phyloP scores from a whole-genome alignment of 2,888 invertebrate genomes.

The Drosophila vallismaia region DNA sequence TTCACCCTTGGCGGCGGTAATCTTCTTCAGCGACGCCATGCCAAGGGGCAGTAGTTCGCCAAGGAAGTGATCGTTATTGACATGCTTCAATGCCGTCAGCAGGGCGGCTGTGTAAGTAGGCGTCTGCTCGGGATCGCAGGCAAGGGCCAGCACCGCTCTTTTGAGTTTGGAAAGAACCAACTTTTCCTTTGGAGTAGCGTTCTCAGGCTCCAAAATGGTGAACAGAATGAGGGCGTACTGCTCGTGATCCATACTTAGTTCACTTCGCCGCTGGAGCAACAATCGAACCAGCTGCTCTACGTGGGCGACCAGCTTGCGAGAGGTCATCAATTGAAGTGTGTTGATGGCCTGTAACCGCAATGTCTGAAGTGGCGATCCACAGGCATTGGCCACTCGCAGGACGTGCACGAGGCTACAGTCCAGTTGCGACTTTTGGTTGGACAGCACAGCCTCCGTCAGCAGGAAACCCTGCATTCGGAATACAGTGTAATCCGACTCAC shows the following conservation, averaged over 20 bases:
- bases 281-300: constrained; percentile 83
- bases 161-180: constrained; percentile 74
- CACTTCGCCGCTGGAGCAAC: constrained; percentile 84
- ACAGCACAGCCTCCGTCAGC: constrained; percentile 70
- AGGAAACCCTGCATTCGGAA: constrained; percentile 85
- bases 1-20: constrained; percentile 4
- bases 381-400: constrained; percentile 84
- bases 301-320: constrained; percentile 37
- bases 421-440: constrained; percentile 5
- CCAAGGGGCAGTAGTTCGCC: constrained; percentile 68
- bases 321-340: constrained; percentile 82
- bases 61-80: constrained; percentile 68
- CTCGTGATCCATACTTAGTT: constrained; percentile 88
- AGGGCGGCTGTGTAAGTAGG: constrained; percentile 62
- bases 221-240: constrained; percentile 88
- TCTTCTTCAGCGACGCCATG: constrained; percentile 49
- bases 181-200: constrained; percentile 40
- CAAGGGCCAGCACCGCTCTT: constrained; percentile 50
- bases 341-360: constrained; percentile 86
- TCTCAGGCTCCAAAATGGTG: constrained; percentile 84
- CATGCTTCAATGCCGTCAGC: constrained; percentile 71
- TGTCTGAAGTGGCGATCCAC: constrained; percentile 85
- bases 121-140: constrained; percentile 56
- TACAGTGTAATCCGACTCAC: constrained; percentile 83
- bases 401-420: constrained; percentile 65